Percentiles rank a stretch among this genome's conserved stretches.
These are phyloP conservation scores for Zaprionus tsacasi DNA, from an alignment of 1,140 invertebrate species.

Conservation along the genomic window DNA sequence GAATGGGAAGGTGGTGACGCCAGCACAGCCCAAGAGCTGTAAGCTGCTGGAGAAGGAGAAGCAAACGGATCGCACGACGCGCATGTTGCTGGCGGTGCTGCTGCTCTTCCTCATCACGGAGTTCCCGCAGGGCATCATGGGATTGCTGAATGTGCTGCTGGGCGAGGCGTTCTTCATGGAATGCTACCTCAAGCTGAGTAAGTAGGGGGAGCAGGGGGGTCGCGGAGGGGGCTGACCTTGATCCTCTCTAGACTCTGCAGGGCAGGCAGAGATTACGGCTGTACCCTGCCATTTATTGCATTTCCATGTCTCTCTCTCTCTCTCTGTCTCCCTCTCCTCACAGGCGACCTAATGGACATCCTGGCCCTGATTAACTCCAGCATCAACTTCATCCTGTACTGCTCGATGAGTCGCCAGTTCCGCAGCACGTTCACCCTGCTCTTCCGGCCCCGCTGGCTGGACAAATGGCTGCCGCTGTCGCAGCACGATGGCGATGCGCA, in stretches of 20 bases:
- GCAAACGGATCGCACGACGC: slow-evolving; percentile 94
- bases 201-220: slow-evolving; percentile 63
- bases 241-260: background rate
- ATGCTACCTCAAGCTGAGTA: slow-evolving; percentile 90
- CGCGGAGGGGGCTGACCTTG: too few relatives aligned
- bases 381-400: slow-evolving; percentile 99
- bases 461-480: slow-evolving; percentile 86
- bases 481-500: slow-evolving; percentile 81
- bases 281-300: slow-evolving; percentile 22
- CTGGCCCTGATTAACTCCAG: slow-evolving; percentile 97
- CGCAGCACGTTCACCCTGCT: slow-evolving; percentile 92
- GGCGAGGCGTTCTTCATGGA: slow-evolving; percentile 90
- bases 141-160: slow-evolving; percentile 89
- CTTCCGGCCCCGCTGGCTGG: slow-evolving; percentile 87
- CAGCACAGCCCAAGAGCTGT: slow-evolving; percentile 84
- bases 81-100: slow-evolving; percentile 96
- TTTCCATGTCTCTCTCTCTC: slow-evolving; percentile 48
- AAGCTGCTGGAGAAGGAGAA: slow-evolving; percentile 87
- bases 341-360: slow-evolving; percentile 96
- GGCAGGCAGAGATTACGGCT: background rate
- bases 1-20: slow-evolving; percentile 75
- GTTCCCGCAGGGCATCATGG: slow-evolving; percentile 94
- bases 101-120: slow-evolving; percentile 94
- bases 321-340: slow-evolving; percentile 1
- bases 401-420: slow-evolving; percentile 98